Evolutionary conservation across 2,888 invertebrate genomes (phyloP).

Genomic region (Stenotaenia linearis): DNA sequence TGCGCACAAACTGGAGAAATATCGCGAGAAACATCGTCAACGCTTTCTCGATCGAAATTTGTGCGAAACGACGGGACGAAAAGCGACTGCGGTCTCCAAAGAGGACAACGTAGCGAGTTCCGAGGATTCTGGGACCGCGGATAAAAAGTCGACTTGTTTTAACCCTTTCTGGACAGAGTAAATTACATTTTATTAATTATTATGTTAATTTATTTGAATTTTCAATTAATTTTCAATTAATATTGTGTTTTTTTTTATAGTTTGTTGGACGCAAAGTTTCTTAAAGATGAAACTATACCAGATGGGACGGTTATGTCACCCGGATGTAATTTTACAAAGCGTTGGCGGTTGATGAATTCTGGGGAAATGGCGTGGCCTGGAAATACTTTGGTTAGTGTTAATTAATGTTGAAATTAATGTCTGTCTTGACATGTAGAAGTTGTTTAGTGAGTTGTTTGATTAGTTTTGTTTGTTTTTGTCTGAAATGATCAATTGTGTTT

Average conservation of each 20-base stretch:
- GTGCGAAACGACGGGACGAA: neutral
- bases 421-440: too few species aligned
- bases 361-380: constrained; percentile 44
- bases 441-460: too few species aligned
- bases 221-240: neutral
- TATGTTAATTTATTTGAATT: too few species aligned
- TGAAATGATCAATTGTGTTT: neutral
- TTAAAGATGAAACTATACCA: constrained; percentile 45
- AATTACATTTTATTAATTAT: too few species aligned
- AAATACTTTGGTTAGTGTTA: constrained; percentile 41
- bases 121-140: neutral
- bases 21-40: constrained; percentile 24
- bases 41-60: neutral
- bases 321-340: constrained; percentile 44
- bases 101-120: neutral
- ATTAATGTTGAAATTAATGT: too few species aligned
- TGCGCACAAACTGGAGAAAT: constrained; percentile 20
- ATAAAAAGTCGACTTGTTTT: neutral
- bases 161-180: neutral
- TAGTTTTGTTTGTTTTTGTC: neutral
- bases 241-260: constrained; percentile 31
- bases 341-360: constrained; percentile 46
- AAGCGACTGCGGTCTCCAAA: neutral
- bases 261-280: constrained; percentile 41
- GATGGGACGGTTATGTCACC: constrained; percentile 44